phyloP scores from a whole-genome alignment of 2,888 invertebrate genomes.

The Eristalinus sepulchralis region DNA sequence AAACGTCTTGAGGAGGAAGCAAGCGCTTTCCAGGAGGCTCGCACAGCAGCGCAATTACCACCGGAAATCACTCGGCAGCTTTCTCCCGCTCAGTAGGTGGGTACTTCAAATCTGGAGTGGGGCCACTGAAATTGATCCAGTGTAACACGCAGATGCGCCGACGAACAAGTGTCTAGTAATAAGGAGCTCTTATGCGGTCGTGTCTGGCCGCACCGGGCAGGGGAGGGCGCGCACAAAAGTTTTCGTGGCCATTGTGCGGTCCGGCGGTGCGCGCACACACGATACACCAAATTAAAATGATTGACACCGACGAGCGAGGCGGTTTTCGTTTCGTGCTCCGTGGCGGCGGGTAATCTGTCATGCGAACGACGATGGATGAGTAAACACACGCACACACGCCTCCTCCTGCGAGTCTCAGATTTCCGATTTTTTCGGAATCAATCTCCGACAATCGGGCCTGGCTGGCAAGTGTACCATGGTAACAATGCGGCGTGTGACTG shows the following conservation, averaged over 20 bases:
- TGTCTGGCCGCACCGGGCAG: constrained; percentile 55
- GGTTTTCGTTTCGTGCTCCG: constrained; percentile 1
- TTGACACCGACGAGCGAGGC: constrained; percentile 45
- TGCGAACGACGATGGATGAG: constrained; percentile 12
- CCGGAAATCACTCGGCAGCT: background rate
- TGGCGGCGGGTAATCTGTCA: constrained; percentile 20
- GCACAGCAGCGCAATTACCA: constrained; percentile 26
- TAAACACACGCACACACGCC: constrained; percentile 1
- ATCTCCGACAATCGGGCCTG: background rate
- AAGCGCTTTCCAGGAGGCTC: constrained; percentile 34
- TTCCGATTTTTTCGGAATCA: background rate
- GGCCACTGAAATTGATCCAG: constrained; percentile 32
- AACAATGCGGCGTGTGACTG: background rate
- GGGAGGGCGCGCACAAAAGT: constrained; percentile 46
- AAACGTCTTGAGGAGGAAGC: background rate
- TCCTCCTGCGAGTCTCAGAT: background rate
- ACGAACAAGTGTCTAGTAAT: constrained; percentile 8
- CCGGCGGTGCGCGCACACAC: constrained; percentile 17
- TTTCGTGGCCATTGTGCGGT: constrained; percentile 7
- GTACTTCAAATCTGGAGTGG: background rate
- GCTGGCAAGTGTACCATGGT: background rate
- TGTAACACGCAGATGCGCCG: background rate
- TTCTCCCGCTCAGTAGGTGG: constrained; percentile 10
- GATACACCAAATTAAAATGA: constrained; percentile 60
- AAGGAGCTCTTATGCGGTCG: constrained; percentile 45